Percentiles rank a stretch among this genome's conserved stretches.
phyloP scores from a whole-genome alignment of 2,797 vertebrate genomes.

The Merluccius polli region DNA sequence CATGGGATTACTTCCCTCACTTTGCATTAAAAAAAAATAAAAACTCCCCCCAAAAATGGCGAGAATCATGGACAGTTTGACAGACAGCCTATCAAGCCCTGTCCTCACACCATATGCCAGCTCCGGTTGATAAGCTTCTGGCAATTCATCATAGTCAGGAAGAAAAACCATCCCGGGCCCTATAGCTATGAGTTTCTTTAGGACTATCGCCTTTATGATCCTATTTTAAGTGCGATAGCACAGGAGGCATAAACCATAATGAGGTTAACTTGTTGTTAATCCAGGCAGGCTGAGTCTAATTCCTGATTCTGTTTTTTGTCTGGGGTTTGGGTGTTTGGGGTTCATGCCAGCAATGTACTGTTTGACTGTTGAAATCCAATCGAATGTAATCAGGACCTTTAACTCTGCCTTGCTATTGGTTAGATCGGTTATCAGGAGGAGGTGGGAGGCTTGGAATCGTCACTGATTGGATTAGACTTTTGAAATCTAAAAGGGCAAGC shows the following conservation, averaged over 20 bases:
- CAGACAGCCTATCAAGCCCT: constrained; percentile 66
- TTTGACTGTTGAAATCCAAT: background rate
- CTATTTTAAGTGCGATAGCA: background rate
- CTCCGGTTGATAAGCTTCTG: constrained; percentile 64
- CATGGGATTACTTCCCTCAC: constrained; percentile 31
- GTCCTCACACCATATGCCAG: constrained; percentile 64
- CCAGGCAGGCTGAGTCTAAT: background rate
- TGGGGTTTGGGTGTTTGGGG: background rate
- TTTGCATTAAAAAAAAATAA: background rate
- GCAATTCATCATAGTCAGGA: constrained; percentile 70
- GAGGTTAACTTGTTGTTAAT: background rate
- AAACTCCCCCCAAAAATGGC: background rate
- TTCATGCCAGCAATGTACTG: background rate
- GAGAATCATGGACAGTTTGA: constrained; percentile 61
- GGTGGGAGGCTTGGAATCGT: background rate
- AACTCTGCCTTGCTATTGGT: background rate
- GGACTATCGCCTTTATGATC: background rate
- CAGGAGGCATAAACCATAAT: background rate
- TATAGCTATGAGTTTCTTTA: background rate
- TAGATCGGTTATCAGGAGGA: background rate
- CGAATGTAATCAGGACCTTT: background rate
- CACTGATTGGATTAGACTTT: background rate
- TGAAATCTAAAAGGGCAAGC: background rate
- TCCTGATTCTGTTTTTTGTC: background rate
- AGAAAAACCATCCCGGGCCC: background rate